Evolutionary conservation across 64 coral and sea anemone species (phyloP).

Genomic region (Stichodactyla mertensii): DNA sequence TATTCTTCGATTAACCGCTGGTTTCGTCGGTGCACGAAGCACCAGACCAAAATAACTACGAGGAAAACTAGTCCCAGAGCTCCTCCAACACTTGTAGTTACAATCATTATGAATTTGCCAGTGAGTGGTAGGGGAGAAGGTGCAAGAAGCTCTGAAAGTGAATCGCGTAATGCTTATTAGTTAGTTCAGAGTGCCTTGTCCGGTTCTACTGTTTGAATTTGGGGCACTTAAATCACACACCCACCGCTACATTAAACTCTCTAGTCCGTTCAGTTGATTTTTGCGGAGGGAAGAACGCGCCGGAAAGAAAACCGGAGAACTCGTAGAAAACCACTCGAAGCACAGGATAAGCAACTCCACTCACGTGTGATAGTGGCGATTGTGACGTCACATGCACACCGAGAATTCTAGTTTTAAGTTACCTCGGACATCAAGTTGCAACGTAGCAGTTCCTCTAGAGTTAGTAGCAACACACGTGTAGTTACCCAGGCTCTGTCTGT

Average conservation of each 20-base stretch:
- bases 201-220: too few species aligned
- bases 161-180: not conserved
- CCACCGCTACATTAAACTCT: too few species aligned
- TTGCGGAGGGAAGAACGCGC: too few species aligned
- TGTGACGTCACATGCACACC: too few species aligned
- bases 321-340: too few species aligned
- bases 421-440: not conserved
- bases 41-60: constrained; percentile 13
- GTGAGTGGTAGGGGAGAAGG: not conserved
- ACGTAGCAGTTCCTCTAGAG: not conserved
- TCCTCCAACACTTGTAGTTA: constrained; percentile 19
- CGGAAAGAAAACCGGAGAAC: too few species aligned
- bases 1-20: constrained; percentile 70
- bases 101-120: not conserved
- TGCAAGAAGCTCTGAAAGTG: not conserved
- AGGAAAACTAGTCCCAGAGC: constrained; percentile 40
- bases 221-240: too few species aligned
- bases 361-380: too few species aligned
- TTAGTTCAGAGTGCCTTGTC: too few species aligned
- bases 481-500: constrained; percentile 38
- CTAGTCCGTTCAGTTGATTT: too few species aligned
- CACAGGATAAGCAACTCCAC: too few species aligned
- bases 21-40: constrained; percentile 39
- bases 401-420: not conserved
- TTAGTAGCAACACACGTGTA: constrained; percentile 69